A percentile compares a stretch with the other conserved stretches of the same genome.
Evolutionary conservation across 2,888 invertebrate species (phyloP).

Genomic region (Heliconius sara): DNA sequence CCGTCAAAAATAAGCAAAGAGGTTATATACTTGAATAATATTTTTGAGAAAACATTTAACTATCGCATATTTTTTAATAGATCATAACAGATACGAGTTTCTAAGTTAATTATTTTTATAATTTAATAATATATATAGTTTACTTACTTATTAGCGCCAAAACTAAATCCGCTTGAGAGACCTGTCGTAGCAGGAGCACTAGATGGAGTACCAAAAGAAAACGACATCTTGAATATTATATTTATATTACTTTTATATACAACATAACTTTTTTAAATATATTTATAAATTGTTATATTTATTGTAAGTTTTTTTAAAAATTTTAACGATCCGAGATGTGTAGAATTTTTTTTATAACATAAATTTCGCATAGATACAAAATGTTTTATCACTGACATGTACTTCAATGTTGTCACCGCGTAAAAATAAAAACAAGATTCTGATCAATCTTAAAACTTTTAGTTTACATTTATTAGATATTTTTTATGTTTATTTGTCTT

Average conservation of each 20-base stretch:
- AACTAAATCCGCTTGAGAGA: constrained; percentile 72
- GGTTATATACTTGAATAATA: neutral
- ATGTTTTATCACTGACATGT: neutral
- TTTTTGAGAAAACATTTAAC: neutral
- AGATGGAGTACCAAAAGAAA: constrained; percentile 77
- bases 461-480: neutral
- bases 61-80: neutral
- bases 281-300: neutral
- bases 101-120: neutral
- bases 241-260: constrained; percentile 6
- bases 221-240: constrained; percentile 62
- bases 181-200: constrained; percentile 77
- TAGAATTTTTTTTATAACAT: neutral
- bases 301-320: neutral
- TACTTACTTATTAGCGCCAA: constrained; percentile 78
- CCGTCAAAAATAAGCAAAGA: neutral
- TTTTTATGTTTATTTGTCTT: neutral
- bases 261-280: constrained; percentile 9
- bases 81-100: no score
- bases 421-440: neutral
- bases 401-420: neutral
- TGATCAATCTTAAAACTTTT: neutral
- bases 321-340: neutral
- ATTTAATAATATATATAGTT: constrained; percentile 18
- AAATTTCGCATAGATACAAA: neutral